phyloP scores from a whole-genome alignment of 2,797 vertebrate genomes.

The Leptodactylus fallax region DNA sequence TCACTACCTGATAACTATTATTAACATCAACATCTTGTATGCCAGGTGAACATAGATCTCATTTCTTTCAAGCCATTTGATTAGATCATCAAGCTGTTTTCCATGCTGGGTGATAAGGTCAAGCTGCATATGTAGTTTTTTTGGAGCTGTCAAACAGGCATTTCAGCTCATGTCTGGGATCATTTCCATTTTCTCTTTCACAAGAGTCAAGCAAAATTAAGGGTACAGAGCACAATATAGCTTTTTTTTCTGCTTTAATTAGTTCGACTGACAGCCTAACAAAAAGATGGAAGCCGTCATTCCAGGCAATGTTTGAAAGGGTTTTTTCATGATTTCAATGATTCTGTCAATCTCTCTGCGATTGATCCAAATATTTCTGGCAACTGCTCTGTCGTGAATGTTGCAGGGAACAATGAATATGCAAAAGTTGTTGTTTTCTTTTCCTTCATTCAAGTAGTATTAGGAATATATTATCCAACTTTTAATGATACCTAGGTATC shows the following conservation, averaged over 20 bases:
- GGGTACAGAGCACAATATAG: background rate
- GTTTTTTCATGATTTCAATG: constrained; percentile 28
- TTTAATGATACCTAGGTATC: too few species aligned
- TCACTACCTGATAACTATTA: constrained; percentile 39
- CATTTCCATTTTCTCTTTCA: constrained; percentile 33
- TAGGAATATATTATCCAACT: background rate
- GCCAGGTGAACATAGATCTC: constrained; percentile 21
- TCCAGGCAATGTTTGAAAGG: background rate
- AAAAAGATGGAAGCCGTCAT: constrained; percentile 14
- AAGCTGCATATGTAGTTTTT: constrained; percentile 32
- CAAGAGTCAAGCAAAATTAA: constrained; percentile 41
- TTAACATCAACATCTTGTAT: constrained; percentile 35
- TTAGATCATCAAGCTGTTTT: constrained; percentile 53
- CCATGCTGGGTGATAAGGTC: constrained; percentile 28
- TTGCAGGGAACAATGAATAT: background rate
- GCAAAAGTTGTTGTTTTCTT: background rate
- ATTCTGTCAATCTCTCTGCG: constrained; percentile 21
- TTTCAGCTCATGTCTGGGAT: constrained; percentile 33
- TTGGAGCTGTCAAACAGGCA: constrained; percentile 36
- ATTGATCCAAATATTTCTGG: constrained; percentile 39
- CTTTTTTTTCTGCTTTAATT: constrained; percentile 31
- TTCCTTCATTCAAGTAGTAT: background rate
- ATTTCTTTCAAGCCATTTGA: constrained; percentile 32
- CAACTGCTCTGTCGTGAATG: background rate
- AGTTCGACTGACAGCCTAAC: constrained; percentile 37